Evolutionary conservation across 2,113 vertebrate genomes (phyloP).

Genomic region (Calyptommatus sinebrachiatus): DNA sequence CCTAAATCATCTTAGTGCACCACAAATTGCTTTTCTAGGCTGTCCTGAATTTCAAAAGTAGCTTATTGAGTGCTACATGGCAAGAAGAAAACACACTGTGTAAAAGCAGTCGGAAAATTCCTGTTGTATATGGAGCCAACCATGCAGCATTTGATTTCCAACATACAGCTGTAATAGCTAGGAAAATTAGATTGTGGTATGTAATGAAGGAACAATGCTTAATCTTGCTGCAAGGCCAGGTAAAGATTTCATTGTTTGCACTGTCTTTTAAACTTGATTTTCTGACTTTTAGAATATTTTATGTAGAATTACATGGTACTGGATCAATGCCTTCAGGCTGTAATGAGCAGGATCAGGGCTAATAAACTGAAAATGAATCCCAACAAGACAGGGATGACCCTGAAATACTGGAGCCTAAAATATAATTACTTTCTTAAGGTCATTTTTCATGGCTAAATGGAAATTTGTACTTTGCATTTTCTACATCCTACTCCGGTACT

Average conservation of each 20-base stretch:
- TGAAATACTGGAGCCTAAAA: no score
- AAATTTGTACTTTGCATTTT: neutral
- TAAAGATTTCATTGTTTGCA: neutral
- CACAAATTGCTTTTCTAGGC: neutral
- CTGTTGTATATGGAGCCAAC: neutral
- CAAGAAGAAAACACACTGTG: neutral
- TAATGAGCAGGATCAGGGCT: no score
- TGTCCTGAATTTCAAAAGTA: neutral
- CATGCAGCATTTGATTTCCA: neutral
- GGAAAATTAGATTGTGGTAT: neutral
- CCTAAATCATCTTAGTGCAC: neutral
- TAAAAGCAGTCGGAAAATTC: neutral
- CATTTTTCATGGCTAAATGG: neutral
- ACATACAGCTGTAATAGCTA: neutral
- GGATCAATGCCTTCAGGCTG: no score
- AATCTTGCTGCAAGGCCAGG: no score
- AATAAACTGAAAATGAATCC: no score
- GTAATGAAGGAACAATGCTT: neutral
- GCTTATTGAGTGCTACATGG: neutral
- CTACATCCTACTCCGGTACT: neutral
- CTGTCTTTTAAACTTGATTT: neutral
- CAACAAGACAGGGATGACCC: no score
- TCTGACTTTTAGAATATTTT: neutral
- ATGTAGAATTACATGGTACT: neutral
- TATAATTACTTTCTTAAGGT: no score